Evolutionary conservation across 92 coral and sea anemone species (phyloP).

Genomic region (Anthopleura xanthogrammica): DNA sequence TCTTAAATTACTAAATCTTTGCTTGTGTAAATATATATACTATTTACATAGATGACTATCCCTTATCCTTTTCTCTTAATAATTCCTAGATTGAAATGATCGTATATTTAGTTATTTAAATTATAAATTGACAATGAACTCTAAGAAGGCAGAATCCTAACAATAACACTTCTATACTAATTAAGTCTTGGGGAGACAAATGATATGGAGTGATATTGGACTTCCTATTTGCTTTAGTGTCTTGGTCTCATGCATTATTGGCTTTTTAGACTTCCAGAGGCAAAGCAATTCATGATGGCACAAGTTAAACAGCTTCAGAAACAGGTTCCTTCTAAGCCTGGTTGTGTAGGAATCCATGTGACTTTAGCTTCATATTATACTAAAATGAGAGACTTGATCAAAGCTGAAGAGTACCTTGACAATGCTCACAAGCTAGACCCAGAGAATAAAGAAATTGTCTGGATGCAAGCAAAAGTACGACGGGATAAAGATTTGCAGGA

Average conservation of each 20-base stretch:
- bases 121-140: neutral
- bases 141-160: neutral
- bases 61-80: neutral
- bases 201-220: constrained; percentile 5
- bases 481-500: constrained; percentile 47
- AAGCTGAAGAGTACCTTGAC: constrained; percentile 41
- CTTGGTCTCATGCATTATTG: no score
- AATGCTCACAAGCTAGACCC: constrained; percentile 56
- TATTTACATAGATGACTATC: neutral
- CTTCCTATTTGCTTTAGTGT: neutral
- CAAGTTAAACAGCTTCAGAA: constrained; percentile 28
- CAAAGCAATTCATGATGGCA: constrained; percentile 36
- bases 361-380: constrained; percentile 55
- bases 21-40: neutral
- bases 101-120: neutral
- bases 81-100: neutral
- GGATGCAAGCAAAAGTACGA: constrained; percentile 57
- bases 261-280: constrained; percentile 44
- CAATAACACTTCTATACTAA: neutral
- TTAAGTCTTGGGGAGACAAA: neutral
- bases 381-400: constrained; percentile 36
- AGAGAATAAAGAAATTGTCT: constrained; percentile 44
- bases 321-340: constrained; percentile 38
- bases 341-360: constrained; percentile 52
- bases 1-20: neutral